Conservation (phyloP, 2,113 vertebrate species). For the Agelaius phoeniceus region DNA sequence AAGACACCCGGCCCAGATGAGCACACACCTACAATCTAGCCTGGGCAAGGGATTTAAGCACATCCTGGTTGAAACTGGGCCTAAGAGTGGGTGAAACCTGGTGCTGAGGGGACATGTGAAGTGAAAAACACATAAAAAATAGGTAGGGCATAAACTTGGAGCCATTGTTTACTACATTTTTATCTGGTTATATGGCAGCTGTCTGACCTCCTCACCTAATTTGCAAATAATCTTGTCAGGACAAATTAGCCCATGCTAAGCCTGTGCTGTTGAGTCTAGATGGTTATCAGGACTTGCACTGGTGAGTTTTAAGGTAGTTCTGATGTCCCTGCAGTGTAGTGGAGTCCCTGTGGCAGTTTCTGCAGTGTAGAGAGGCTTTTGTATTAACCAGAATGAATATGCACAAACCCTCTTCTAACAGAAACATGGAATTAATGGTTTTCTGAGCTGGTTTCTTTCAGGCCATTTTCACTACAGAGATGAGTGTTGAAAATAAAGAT, state of each 20-base stretch:
- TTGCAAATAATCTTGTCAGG: constrained; percentile 60
- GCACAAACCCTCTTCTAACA: background rate
- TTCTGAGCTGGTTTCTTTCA: background rate
- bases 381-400: background rate
- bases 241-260: constrained; percentile 46
- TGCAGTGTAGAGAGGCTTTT: background rate
- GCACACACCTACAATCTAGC: background rate
- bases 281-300: constrained; percentile 31
- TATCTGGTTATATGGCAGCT: constrained; percentile 1
- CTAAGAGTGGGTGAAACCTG: background rate
- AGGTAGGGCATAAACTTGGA: background rate
- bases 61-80: background rate
- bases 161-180: background rate
- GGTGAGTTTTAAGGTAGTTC: constrained; percentile 29
- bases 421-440: background rate
- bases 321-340: background rate
- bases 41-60: background rate
- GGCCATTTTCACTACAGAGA: background rate
- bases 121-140: background rate
- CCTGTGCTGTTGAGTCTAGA: constrained; percentile 12
- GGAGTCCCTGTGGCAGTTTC: background rate
- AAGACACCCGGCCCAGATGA: background rate
- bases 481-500: constrained; percentile 1
- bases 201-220: constrained; percentile 62
- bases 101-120: background rate